Evolutionary conservation across 2,113 vertebrate genomes (phyloP).

Genomic region (Recurvirostra avosetta): DNA sequence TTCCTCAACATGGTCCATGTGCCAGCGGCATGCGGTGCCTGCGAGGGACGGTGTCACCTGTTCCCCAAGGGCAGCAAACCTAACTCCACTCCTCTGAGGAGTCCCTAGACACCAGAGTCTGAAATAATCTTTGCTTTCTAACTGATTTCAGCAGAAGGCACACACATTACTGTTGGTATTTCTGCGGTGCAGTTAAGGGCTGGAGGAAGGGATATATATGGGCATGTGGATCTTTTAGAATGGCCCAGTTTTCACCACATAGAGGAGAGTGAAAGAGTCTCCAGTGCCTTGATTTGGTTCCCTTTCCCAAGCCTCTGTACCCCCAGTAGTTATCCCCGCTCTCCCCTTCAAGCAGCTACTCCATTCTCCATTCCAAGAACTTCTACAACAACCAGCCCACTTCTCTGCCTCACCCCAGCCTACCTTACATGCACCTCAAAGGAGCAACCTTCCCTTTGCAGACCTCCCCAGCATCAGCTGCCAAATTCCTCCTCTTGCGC

Average conservation of each 20-base stretch:
- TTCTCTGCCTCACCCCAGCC: neutral
- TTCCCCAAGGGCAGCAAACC: neutral
- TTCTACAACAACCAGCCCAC: neutral
- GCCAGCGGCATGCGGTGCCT: accelerated
- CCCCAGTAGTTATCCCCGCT: neutral
- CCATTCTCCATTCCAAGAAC: neutral
- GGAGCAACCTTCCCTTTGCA: neutral
- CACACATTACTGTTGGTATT: neutral
- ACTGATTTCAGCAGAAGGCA: neutral
- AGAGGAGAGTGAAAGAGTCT: neutral
- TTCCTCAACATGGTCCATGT: neutral
- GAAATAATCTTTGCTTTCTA: neutral
- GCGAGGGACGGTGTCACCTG: neutral
- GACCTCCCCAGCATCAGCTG: neutral
- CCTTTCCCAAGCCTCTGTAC: neutral
- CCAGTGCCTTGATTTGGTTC: neutral
- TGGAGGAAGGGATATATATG: neutral
- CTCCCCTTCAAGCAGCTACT: neutral
- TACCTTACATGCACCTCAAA: neutral
- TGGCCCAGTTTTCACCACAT: neutral
- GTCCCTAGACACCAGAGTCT: neutral
- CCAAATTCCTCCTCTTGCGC: neutral
- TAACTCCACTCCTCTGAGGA: neutral
- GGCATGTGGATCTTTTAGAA: neutral
- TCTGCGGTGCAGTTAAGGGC: neutral